Evolutionary conservation across 2,888 invertebrate species (phyloP).

Genomic region (Caenorhabditis panamensis): DNA sequence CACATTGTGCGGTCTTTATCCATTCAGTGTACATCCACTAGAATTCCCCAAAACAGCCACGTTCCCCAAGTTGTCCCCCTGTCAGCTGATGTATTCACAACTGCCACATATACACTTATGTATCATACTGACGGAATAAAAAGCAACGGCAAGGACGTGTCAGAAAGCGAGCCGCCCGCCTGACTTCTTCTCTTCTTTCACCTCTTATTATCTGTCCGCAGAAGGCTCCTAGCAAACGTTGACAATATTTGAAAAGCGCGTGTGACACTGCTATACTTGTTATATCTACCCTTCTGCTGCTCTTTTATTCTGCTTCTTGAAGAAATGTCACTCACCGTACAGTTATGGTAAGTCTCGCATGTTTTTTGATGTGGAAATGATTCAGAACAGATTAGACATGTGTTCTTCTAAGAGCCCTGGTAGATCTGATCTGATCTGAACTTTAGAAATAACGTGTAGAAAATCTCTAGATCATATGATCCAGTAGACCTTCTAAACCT

Average conservation of each 20-base stretch:
- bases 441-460: too few relatives aligned
- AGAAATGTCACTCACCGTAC: constrained; percentile 31
- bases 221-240: constrained; percentile 5
- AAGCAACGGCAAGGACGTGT: constrained; percentile 37
- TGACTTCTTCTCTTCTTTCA: constrained; percentile 61
- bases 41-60: constrained; percentile 1
- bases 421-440: too few relatives aligned
- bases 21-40: not conserved
- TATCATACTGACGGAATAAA: constrained; percentile 58
- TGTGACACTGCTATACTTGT: constrained; percentile 19
- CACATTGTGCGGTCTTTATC: constrained; percentile 25
- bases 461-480: too few relatives aligned
- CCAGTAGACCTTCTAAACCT: too few relatives aligned
- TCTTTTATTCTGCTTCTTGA: constrained; percentile 1
- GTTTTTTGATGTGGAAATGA: too few relatives aligned
- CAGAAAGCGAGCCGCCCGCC: constrained; percentile 22
- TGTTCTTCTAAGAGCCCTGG: too few relatives aligned
- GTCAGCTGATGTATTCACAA: constrained; percentile 41
- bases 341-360: constrained; percentile 31
- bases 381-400: too few relatives aligned
- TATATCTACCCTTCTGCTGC: constrained; percentile 11
- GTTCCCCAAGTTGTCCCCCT: not conserved
- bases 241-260: not conserved
- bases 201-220: constrained; percentile 55
- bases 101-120: constrained; percentile 57